These are phyloP conservation scores for Basileuterus tristriatus DNA, from an alignment of 2,797 vertebrate genomes.

Conservation along the genomic window DNA sequence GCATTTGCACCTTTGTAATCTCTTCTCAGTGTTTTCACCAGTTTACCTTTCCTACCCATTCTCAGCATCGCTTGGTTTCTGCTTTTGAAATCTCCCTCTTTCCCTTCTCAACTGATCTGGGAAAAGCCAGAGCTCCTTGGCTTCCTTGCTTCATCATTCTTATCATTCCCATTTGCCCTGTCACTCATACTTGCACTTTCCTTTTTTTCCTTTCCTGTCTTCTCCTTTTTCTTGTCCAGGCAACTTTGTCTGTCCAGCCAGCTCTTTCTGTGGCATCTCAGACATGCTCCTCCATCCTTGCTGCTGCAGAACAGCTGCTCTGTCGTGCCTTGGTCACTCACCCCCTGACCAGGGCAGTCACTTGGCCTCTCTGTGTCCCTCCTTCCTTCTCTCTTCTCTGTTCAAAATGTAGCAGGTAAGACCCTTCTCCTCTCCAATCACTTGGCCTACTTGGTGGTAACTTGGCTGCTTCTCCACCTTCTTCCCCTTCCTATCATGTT, in stretches of 20 bases:
- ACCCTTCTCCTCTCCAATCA: neutral
- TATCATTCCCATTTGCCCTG: neutral
- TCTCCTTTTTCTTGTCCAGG: slow-evolving; percentile 29
- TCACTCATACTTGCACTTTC: neutral
- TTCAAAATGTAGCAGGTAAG: slow-evolving; percentile 33
- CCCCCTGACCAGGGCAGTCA: neutral
- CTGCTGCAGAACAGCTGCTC: neutral
- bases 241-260: neutral
- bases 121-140: neutral
- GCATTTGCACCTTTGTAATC: neutral
- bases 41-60: neutral
- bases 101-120: neutral
- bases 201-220: slow-evolving; percentile 12
- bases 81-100: neutral
- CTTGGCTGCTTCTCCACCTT: neutral
- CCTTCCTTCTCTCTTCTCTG: slow-evolving; percentile 2
- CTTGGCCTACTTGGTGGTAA: neutral
- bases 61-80: neutral
- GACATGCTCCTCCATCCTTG: neutral
- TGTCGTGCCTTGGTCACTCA: neutral
- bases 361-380: slow-evolving; percentile 9
- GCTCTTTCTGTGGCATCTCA: slow-evolving; percentile 18
- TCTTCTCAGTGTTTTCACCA: neutral
- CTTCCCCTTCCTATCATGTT: neutral
- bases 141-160: neutral